Percentiles rank a stretch among this genome's conserved stretches.
Conservation (phyloP, 2,888 invertebrate genomes). For the Dicyrtomina minuta region DNA sequence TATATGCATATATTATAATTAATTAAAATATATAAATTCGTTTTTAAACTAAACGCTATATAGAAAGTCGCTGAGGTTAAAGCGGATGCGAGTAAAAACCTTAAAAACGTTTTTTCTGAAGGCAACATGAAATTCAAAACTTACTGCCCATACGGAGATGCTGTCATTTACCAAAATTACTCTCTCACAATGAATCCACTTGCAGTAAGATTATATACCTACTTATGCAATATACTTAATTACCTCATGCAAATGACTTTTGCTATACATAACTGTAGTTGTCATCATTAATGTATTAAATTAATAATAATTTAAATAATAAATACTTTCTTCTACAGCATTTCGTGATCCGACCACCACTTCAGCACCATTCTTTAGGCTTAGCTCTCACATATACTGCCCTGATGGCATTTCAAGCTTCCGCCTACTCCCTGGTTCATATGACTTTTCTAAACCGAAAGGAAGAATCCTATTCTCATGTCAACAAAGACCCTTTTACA, state of each 20-base stretch:
- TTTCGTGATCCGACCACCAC: slow-evolving; percentile 32
- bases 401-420: slow-evolving; percentile 40
- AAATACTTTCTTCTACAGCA: background rate
- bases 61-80: no score
- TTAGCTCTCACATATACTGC: background rate
- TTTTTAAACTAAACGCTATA: no score
- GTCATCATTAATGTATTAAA: background rate
- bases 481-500: slow-evolving; percentile 26
- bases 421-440: slow-evolving; percentile 35
- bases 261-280: no score
- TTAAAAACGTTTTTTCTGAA: slow-evolving; percentile 6
- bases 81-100: background rate
- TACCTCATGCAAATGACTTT: no score
- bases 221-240: no score
- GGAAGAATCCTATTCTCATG: slow-evolving; percentile 20
- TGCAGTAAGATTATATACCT: slow-evolving; percentile 14
- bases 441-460: slow-evolving; percentile 23
- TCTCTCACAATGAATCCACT: slow-evolving; percentile 11
- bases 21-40: no score
- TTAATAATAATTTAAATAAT: background rate
- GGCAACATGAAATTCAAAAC: slow-evolving; percentile 23
- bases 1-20: background rate
- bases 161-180: slow-evolving; percentile 36
- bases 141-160: slow-evolving; percentile 36
- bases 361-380: slow-evolving; percentile 36